Percentiles rank a stretch among this genome's conserved stretches.
These are phyloP conservation scores for Scaptomyza graminum DNA, from an alignment of 1,140 invertebrate species.

Conservation along the genomic window DNA sequence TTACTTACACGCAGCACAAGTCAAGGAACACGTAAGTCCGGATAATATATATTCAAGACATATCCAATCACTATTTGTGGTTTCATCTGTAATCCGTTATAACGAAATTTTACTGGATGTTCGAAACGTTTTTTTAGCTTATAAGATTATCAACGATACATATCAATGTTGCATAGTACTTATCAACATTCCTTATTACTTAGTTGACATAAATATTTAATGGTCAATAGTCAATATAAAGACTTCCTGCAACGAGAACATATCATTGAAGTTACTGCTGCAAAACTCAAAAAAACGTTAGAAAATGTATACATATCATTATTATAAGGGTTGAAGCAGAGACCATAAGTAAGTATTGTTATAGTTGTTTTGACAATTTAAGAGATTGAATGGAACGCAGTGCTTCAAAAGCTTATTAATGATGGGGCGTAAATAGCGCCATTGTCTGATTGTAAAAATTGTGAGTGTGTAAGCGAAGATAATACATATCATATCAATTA, in stretches of 20 bases:
- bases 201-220: conserved; percentile 46
- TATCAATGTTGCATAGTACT: conserved; percentile 65
- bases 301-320: conserved; percentile 38
- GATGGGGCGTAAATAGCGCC: neutral
- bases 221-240: conserved; percentile 44
- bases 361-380: conserved; percentile 29
- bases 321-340: conserved; percentile 28
- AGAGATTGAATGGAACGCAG: conserved; percentile 29
- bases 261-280: conserved; percentile 79
- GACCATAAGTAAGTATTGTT: conserved; percentile 56
- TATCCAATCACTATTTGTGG: conserved; percentile 4
- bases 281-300: conserved; percentile 40
- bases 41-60: conserved; percentile 4
- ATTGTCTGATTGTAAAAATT: conserved; percentile 64
- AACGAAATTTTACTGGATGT: conserved; percentile 10
- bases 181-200: conserved; percentile 59
- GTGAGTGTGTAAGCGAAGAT: conserved; percentile 27
- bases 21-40: conserved; percentile 42
- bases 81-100: conserved; percentile 9
- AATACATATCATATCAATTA: conserved; percentile 10
- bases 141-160: conserved; percentile 74
- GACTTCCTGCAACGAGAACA: conserved; percentile 82
- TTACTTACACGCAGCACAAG: conserved; percentile 1
- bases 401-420: conserved; percentile 32
- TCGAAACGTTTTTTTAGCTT: conserved; percentile 44